A percentile compares a stretch with the other conserved stretches of the same genome.
Conservation (phyloP, 2,888 invertebrate genomes). For the Coremacera marginata region DNA sequence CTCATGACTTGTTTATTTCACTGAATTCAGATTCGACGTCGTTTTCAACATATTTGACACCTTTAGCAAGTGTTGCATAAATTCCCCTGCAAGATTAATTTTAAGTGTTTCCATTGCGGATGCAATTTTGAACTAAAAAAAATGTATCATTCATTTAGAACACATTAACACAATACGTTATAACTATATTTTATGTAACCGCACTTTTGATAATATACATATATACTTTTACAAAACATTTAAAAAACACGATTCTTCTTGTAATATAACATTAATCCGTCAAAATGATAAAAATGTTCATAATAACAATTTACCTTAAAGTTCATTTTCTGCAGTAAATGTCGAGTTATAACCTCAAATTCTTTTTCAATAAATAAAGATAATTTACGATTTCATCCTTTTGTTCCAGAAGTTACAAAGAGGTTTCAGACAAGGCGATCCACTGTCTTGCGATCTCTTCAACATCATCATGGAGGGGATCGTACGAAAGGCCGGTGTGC, state of each 20-base stretch:
- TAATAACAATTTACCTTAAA: neutral
- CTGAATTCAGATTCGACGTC: no score
- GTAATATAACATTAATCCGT: neutral
- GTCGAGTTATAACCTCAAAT: neutral
- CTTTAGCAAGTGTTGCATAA: no score
- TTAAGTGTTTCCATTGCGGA: neutral
- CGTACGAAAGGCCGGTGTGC: no score
- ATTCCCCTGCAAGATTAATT: neutral
- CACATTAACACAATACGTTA: neutral
- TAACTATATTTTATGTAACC: neutral
- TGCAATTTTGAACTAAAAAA: neutral
- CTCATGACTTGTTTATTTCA: no score
- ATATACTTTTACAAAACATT: neutral
- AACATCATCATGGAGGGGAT: no score
- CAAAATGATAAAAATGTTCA: neutral
- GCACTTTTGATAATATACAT: neutral
- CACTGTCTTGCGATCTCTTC: no score
- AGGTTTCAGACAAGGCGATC: no score
- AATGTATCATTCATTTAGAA: neutral
- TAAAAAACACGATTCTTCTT: neutral
- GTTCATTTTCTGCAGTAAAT: neutral
- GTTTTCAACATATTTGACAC: no score
- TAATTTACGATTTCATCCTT: neutral
- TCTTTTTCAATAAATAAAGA: neutral
- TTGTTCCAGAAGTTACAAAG: neutral